A percentile compares a stretch with the other conserved stretches of the same genome.
Conservation (phyloP, 2,888 invertebrate species). For the Habroteleia sp. region DNA sequence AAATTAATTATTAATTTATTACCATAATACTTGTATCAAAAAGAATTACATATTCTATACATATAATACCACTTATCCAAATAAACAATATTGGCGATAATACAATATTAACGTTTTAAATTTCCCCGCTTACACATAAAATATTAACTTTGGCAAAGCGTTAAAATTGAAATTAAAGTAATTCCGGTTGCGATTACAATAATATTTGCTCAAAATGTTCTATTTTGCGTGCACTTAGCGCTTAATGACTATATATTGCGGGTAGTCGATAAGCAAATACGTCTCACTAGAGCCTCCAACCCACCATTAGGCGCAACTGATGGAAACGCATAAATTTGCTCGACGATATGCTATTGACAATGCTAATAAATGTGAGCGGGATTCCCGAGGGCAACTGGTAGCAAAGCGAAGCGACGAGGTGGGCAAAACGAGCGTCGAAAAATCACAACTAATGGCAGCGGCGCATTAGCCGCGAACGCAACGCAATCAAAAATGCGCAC, state of each 20-base stretch:
- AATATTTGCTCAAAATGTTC: neutral
- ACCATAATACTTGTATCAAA: no score
- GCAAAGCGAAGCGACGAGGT: constrained; percentile 18
- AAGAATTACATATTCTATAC: no score
- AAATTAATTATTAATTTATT: no score
- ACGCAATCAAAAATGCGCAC: constrained; percentile 34
- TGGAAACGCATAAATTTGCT: constrained; percentile 19
- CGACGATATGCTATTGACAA: constrained; percentile 36
- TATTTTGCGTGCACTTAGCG: neutral
- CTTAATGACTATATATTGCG: constrained; percentile 28
- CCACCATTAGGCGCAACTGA: constrained; percentile 7
- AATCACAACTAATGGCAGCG: constrained; percentile 36
- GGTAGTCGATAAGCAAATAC: constrained; percentile 27
- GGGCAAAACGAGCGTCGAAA: constrained; percentile 36
- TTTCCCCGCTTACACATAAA: no score
- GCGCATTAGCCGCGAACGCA: constrained; percentile 20
- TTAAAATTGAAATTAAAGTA: no score
- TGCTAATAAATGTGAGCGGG: constrained; percentile 27
- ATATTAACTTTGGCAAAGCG: no score
- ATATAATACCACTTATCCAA: no score
- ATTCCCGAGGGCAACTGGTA: constrained; percentile 31
- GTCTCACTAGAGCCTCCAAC: neutral
- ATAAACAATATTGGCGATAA: no score
- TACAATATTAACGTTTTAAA: no score
- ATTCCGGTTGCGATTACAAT: neutral